Base-by-base conservation (phyloP, 2,888 invertebrate species). In the Tortrix viridana region DNA sequence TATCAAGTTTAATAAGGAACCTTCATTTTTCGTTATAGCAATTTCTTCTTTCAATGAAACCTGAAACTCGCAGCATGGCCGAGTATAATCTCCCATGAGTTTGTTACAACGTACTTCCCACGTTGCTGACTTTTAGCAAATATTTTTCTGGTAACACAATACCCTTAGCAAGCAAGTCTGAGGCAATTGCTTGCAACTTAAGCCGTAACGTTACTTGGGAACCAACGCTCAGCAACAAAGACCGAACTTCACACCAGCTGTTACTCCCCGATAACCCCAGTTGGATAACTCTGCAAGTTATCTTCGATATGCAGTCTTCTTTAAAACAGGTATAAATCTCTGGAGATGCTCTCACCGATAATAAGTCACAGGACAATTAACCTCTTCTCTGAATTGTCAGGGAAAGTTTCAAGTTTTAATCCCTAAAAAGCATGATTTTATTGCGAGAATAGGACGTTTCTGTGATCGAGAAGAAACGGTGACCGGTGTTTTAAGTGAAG, bases 211-310 rank as follows among this genome's bases (percentile, higher is more conserved):
- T 50, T 50, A 52, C 56, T 52, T 19, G 50, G 37, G 41, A 14
- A 71, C 73, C 69, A 37, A 65, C 67, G 70, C 68, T 66, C 66
- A 67, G 70, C 74, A 80, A 85, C 81, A 81, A 85, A 83, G 73
- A 68, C 73, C 70, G 70, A 83, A 85, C 79, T 84, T 82, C 74
- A 70, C 71, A 67, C 71, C 61, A 70, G 67, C 71, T 76, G 76
- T 84, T 84, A 85, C 83, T 84, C 77, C 71, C 76, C 76, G 82
- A 85, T 87, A 86, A 82, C 81, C 80, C 46, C 71, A 67, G 67
- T 69, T 65, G 55, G 72, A 72, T 76, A 74, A 75, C 73, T 74
- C 71, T 64, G 65, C 57, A 69, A 75, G 70, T 76, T 61, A 70
- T 73, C 65, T 67, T 69, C 61, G 46, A 65, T 65, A 61, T 61